Conservation (phyloP, 2,113 vertebrate genomes). For the Mirounga angustirostris region DNA sequence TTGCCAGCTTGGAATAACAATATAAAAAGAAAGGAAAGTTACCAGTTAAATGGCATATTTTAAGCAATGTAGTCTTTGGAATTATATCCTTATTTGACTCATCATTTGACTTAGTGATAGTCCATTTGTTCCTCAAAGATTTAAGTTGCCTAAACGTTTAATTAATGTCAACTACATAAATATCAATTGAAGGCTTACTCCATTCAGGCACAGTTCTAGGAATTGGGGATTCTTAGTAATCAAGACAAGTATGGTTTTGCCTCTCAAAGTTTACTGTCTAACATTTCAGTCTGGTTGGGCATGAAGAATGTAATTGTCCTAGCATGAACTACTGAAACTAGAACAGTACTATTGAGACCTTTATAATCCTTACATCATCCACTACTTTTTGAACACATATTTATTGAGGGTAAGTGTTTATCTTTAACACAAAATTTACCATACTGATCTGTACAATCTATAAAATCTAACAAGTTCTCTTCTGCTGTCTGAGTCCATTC, state of each 20-base stretch:
- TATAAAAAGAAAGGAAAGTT: background rate
- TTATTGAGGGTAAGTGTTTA: background rate
- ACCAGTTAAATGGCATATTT: background rate
- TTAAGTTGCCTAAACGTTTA: background rate
- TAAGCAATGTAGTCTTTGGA: background rate
- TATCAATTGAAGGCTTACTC: background rate
- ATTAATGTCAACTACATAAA: background rate
- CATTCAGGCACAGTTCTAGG: background rate
- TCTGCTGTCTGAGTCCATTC: background rate
- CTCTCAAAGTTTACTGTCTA: background rate
- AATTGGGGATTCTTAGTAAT: background rate
- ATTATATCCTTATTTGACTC: background rate
- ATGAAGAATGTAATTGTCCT: background rate
- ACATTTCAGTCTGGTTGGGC: background rate
- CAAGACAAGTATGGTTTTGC: background rate
- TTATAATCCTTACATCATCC: background rate
- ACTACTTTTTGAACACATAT: background rate
- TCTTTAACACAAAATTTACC: background rate
- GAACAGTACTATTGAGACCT: background rate
- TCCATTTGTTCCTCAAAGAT: constrained; percentile 21
- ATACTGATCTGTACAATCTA: background rate
- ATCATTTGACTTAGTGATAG: background rate
- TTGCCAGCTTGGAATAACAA: background rate
- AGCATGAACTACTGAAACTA: background rate
- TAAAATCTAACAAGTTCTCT: background rate